Evolutionary conservation across 2,888 invertebrate genomes (phyloP), one percentile per base, ranked within the genome.

Genomic region (Argyresthia albistria): DNA sequence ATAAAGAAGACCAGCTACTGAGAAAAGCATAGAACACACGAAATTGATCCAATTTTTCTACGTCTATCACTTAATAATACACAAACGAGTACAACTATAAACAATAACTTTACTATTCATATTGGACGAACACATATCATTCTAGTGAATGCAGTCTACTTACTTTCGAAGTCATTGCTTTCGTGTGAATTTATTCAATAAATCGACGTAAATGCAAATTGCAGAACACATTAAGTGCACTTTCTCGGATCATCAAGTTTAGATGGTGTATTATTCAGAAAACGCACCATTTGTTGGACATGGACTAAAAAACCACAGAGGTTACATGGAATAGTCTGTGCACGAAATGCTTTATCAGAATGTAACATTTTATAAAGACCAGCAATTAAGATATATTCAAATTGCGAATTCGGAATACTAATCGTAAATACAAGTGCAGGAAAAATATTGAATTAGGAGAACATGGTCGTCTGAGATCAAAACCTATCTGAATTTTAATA

Each of bases 111-210:
- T 74, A 71, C 67, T 73, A 72, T 79, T 75, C 72, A 73, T 69
- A 81, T 80, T 86, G 86, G 87, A 87, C 86, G 86, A 87, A 87
- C 87, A 87, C 82, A 50, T 79, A 73, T 79, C 81, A 83, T 83
- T 86, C 81, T 69, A 81, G 73, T 69, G 82, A 86, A 83, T 84
- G 82, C 84, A 86, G 87, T 87, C 84, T 84, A 83, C 76, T 70
- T 70, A 67, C 66, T 75, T 70, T 75, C 43, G 15, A 46, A 77
- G 76, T 80, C 75, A 83, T 84, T 80, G 78, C 77, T 81, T 81
- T 70, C 68, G 60, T 70, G 71, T 73, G 70, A 25, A 25, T 25
- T 25, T 25, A 25, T 25, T 25, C 25, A 25, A 25, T 25, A 25
- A 25, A 25, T 25, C 25, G 25, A 45, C 10, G 57, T 68, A 68